Base-by-base conservation (phyloP, 2,113 vertebrate species). In the Ameiurus melas region DNA sequence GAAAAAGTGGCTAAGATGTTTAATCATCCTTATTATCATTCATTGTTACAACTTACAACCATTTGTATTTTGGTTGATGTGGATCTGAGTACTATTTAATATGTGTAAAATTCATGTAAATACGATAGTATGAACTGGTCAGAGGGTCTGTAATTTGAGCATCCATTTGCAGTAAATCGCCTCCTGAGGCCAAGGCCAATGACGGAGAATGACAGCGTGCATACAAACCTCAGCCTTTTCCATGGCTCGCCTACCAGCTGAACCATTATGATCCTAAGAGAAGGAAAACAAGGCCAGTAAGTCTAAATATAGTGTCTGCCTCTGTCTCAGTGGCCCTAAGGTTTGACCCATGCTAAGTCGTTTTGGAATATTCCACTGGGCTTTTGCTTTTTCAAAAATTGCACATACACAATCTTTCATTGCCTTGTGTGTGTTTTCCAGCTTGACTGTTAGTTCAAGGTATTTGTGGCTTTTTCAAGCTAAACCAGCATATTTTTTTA, bases 301-400 rank as follows among this genome's bases (percentile, higher is more conserved):
- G 68, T 77, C 89, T 94, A 94, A 93, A 94, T 91, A 90, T 93
- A 93, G 91, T 89, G 33, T 75, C 57, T 84, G 83, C 90, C 88
- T 92, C 85, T 85, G 68, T 92, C 90, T 86, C 86, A 73, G 88
- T 79, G 75, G 73, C 85, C 91, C 87, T 89, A 89, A 92, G 10
- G 33, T 84, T 91, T 94, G 93, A 93, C 92, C 92, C 93, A 5
- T 70, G 77, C 66, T n/a, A 90, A 51, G 60, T 86, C 80, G 47
- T 86, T 90, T 66, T 47, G 43, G 55, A 91, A 89, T 90, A 84
- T 90, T 89, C 58, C 85, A 87, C 51, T 51, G 87, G 77, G 86
- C 58, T 88, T 82, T 86, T 64, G 57, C 75, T 73, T 57, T 85
- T 89, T 78, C 20, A 87, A 36, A 82, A 89, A 51, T 39, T 64